Conservation (phyloP, 2,888 invertebrate species). For the Cephonodes hylas region DNA sequence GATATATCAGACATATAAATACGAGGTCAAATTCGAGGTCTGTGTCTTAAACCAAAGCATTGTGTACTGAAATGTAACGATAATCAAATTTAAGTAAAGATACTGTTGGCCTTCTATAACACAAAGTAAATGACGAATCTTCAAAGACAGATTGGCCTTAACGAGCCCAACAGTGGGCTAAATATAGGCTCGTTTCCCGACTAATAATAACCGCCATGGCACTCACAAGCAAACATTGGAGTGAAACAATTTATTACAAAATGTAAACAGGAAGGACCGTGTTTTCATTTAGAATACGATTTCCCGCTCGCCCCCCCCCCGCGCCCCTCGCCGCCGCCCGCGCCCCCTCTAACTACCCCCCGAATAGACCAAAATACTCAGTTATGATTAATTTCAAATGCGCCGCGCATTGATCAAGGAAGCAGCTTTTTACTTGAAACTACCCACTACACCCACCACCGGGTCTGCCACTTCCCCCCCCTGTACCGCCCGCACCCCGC, state of each 20-base stretch:
- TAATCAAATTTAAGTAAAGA: too few species aligned
- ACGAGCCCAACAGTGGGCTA: neutral
- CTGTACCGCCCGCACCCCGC: slow-evolving; percentile 47
- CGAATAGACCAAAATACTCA: slow-evolving; percentile 79
- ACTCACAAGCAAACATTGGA: slow-evolving; percentile 60
- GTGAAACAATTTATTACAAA: slow-evolving; percentile 81
- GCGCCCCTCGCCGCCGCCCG: slow-evolving; percentile 41
- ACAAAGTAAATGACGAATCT: too few species aligned
- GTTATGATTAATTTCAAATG: slow-evolving; percentile 82
- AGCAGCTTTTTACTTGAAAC: slow-evolving; percentile 80
- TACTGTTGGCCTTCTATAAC: too few species aligned
- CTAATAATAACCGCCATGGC: slow-evolving; percentile 43
- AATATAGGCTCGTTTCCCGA: neutral
- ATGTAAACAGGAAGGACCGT: slow-evolving; percentile 80
- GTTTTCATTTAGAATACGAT: slow-evolving; percentile 81
- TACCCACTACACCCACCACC: slow-evolving; percentile 64
- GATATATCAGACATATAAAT: too few species aligned
- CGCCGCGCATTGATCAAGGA: slow-evolving; percentile 81
- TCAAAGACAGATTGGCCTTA: neutral
- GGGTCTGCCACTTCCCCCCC: slow-evolving; percentile 44
- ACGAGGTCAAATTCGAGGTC: too few species aligned
- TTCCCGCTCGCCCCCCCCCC: slow-evolving; percentile 61
- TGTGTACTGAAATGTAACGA: too few species aligned
- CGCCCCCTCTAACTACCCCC: slow-evolving; percentile 30
- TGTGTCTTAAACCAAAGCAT: too few species aligned